Evolutionary conservation across 2,113 vertebrate genomes (phyloP), one percentile per base, ranked within the genome.

Genomic region (Podarcis muralis): DNA sequence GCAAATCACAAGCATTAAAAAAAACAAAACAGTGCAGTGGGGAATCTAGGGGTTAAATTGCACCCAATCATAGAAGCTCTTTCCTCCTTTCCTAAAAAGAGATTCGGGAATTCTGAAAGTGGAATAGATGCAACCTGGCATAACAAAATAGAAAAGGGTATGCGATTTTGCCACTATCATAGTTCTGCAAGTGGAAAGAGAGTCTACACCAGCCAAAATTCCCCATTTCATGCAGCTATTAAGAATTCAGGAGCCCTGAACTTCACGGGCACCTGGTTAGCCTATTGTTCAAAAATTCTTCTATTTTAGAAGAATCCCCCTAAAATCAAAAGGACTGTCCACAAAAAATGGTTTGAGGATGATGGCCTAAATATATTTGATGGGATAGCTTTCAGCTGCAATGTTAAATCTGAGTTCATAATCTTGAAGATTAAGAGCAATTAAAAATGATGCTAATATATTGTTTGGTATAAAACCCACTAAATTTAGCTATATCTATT

Each of bases 401-500:
- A 91, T 74, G 76, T 30, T 86, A 90, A n/a, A 32, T 15, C 85
- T 89, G 84, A 90, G 32, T 91, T 22, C 62, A 83, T 80, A 88
- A 89, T 69, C 65, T 91, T 86, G n/a, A 87, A 85, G 7, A 48
- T 15, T 74, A 22, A n/a, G 85, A 71, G 1, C 48, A 22, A 35
- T 78, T 35, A 30, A 1, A 57, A 88, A 88, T 81, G 84, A 91
- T 93, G 82, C 62, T 80, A 0, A 57, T 90, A 25, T 65, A 77
- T 59, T 18, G 40, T 74, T 3, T 43, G 89, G 2, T 87, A 57
- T 62, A 48, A 81, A 37, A 87, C 65, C 74, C 3, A 78, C 88
- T 93, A 83, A 81, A 74, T 90, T 86, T 66, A 9, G 74, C 66
- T 91, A 43, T 83, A 85, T 91, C 89, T 78, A 89, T 79, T 82